Evolutionary conservation across 2,113 vertebrate genomes (phyloP).

Genomic region (Actenoides hombroni): DNA sequence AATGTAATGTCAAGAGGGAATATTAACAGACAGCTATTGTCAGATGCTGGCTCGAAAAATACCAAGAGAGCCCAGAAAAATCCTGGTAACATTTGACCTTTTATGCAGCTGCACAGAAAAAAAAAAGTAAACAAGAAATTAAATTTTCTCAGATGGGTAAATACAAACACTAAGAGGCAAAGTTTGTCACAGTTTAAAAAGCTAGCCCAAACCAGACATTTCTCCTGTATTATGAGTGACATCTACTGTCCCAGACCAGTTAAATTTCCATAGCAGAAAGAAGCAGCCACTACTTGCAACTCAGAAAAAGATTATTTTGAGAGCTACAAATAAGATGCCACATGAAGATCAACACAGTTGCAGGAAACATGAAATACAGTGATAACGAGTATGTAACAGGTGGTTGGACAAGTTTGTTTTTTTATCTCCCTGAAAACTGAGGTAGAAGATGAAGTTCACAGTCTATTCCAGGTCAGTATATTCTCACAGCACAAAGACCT

Average conservation of each 20-base stretch:
- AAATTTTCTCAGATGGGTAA: constrained; percentile 45
- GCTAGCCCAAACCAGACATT: neutral
- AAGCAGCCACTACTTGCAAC: neutral
- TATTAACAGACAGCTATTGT: constrained; percentile 57
- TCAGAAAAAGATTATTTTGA: neutral
- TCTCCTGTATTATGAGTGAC: neutral
- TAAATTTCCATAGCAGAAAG: neutral
- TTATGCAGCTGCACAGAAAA: constrained; percentile 60
- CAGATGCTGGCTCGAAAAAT: constrained; percentile 8
- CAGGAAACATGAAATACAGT: neutral
- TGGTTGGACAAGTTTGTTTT: neutral
- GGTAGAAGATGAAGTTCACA: neutral
- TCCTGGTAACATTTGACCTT: constrained; percentile 25
- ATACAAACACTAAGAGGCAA: neutral
- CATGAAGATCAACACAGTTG: neutral
- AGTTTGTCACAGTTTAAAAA: neutral
- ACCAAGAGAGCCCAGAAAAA: constrained; percentile 26
- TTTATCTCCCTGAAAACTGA: neutral
- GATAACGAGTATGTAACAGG: neutral
- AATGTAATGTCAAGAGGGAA: constrained; percentile 13
- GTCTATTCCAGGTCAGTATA: neutral
- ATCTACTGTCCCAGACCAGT: neutral
- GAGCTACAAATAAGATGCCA: neutral
- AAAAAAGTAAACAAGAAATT: constrained; percentile 60
- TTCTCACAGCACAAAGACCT: neutral